These are phyloP conservation scores for Muscicapa adusta DNA, from an alignment of 2,113 vertebrate species.

Conservation along the genomic window DNA sequence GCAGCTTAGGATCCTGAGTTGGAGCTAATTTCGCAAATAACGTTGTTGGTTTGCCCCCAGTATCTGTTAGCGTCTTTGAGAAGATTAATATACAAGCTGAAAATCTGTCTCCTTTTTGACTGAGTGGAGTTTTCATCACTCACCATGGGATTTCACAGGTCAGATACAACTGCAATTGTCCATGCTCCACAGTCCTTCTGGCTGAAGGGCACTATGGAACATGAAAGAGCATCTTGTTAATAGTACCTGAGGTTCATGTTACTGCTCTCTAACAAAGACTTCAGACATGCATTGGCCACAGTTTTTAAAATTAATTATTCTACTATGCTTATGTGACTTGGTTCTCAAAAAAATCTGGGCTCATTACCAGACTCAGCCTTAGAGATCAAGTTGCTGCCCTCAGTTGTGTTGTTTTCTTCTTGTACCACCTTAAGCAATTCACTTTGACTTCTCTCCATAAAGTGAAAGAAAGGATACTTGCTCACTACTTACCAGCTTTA, in stretches of 20 bases:
- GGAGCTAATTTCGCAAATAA: not conserved
- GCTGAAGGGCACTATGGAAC: not conserved
- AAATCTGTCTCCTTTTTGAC: not conserved
- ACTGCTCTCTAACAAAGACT: not conserved
- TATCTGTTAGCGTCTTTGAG: not conserved
- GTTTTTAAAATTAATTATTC: not conserved
- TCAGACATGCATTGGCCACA: not conserved
- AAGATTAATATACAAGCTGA: not conserved
- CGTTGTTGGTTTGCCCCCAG: not conserved
- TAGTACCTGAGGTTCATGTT: not conserved
- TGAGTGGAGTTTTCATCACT: not conserved
- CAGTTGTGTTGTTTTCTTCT: not conserved
- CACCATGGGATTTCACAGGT: not conserved
- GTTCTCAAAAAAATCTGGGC: not conserved
- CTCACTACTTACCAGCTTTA: not conserved
- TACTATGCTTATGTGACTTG: not conserved
- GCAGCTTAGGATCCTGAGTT: not conserved
- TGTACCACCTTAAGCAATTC: not conserved
- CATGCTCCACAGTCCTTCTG: not conserved
- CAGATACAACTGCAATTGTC: not conserved
- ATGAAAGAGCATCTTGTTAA: not conserved
- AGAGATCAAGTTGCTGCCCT: not conserved
- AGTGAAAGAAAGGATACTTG: not conserved
- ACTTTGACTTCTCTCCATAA: not conserved
- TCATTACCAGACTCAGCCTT: not conserved